Evolutionary conservation across 2,797 vertebrate genomes (phyloP), one percentile per base, ranked within the genome.

Genomic region (Muscicapa striata): DNA sequence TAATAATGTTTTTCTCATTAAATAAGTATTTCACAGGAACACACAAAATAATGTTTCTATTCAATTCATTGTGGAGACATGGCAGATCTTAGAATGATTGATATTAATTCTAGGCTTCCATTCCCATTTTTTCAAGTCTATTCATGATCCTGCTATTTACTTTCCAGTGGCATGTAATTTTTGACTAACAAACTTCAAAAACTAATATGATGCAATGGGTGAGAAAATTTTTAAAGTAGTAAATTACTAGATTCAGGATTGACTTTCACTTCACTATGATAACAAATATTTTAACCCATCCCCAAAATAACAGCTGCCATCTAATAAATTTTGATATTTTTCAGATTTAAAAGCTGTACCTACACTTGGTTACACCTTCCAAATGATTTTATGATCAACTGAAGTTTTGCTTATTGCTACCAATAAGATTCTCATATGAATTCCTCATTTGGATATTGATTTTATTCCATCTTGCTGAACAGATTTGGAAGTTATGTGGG

Each of bases 141-240:
- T 62, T 83, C 19, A 30, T 11, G 11, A n/a, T 64, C 38, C 32
- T 58, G 40, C 19, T 78, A 34, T 72, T 93, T 72, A 58, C 27
- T 68, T 70, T 58, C 46, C 72, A 68, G 8, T 48, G 43, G 11
- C 5, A 59, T 6, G 20, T 26, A 64, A 64, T 64, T 84, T 82
- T 68, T 62, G 41, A 61, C 36, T 59, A 84, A 34, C 13, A 36
- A 40, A 64, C 18, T 48, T 55, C 15, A 75, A 61, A 87, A 91
- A 61, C 26, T 40, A 86, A 23, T 27, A 26, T 1, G 0, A 72
- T 23, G 9, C 20, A 57, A 68, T 4, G 1, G 9, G 11, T 13
- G 11, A 81, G 43, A 77, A 11, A 11, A 3, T 10, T 36, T 68
- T 75, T 57, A 3, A 29, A 27, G 3, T 30, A 69, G 13, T 36